Evolutionary conservation across 2,113 vertebrate genomes (phyloP), one percentile per base, ranked within the genome.

Genomic region (Ardeotis arabs): DNA sequence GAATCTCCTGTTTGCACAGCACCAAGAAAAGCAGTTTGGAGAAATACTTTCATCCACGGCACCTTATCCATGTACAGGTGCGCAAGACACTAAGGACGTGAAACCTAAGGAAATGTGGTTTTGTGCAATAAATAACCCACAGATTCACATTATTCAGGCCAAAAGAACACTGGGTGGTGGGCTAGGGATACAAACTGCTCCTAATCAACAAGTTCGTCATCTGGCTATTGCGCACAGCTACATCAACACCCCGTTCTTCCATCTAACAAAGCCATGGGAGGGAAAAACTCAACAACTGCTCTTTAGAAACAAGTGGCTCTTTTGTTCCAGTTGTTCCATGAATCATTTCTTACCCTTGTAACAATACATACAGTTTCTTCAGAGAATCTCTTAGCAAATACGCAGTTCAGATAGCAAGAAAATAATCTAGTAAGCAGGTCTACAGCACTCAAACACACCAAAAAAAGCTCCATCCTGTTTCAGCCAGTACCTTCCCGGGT

Each of bases 11-110:
- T 33, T 76, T 44, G 11, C 12, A 1, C 44, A 24, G 53, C 3
- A 6, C 18, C 27, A 14, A n/a, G 73, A 66, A 39, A 37, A 64
- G 68, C 62, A 28, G 13, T 3, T 31, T 1, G 6, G 41, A 78
- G 41, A 20, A 16, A 19, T 1, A 7, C 18, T 27, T 37, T 10
- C 31, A 14, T 10, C 16, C 21, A 31, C 1, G 24, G 50, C 22
- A 44, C 29, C 10, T 24, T 24, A 15, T 3, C 14, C 28, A 8
- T 1, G 5, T 6, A 10, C 13, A 67, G 24, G 19, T 9, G 52
- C 4, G 9, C 45, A 20, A 27, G 22, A 18, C 52, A 17, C 4
- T 7, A 27, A 62, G 25, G 45, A 55, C 12, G 3, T 0, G 3
- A 90, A 56, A 75, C 41, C 35, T 14, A 24, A 49, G 44, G 29